Evolutionary conservation across 2,888 invertebrate genomes (phyloP).

Genomic region (Zygaena filipendulae): DNA sequence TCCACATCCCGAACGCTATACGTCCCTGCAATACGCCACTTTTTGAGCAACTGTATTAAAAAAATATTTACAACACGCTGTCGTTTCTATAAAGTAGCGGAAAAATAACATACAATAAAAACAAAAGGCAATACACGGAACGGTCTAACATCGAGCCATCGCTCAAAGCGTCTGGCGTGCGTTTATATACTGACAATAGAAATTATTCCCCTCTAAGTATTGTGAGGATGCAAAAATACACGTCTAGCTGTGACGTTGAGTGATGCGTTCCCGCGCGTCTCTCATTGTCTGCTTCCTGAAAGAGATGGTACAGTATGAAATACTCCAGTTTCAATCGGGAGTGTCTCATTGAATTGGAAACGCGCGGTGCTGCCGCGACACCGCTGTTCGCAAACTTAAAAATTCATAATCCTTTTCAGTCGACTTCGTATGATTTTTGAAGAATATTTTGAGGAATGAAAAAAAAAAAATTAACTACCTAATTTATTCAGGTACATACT

Average conservation of each 20-base stretch:
- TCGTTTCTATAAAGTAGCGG: too few species aligned
- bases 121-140: slow-evolving; percentile 20
- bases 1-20: too few species aligned
- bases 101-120: slow-evolving; percentile 23
- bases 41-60: too few species aligned
- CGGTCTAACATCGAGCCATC: slow-evolving; percentile 21
- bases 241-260: slow-evolving; percentile 57
- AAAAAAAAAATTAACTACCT: too few species aligned
- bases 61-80: too few species aligned
- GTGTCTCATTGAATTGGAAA: slow-evolving; percentile 49
- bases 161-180: slow-evolving; percentile 40
- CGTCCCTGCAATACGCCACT: too few species aligned
- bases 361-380: slow-evolving; percentile 23
- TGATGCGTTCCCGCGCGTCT: slow-evolving; percentile 52
- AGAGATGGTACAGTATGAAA: slow-evolving; percentile 63
- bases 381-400: slow-evolving; percentile 37
- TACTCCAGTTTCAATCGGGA: slow-evolving; percentile 49
- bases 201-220: slow-evolving; percentile 55
- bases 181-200: slow-evolving; percentile 55
- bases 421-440: slow-evolving; percentile 27
- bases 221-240: slow-evolving; percentile 57
- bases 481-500: too few species aligned
- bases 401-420: slow-evolving; percentile 40
- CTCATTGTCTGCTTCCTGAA: slow-evolving; percentile 55
- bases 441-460: slow-evolving; percentile 5